These are phyloP conservation scores for Chitala chitala DNA, from an alignment of 2,113 vertebrate genomes.

Conservation along the genomic window DNA sequence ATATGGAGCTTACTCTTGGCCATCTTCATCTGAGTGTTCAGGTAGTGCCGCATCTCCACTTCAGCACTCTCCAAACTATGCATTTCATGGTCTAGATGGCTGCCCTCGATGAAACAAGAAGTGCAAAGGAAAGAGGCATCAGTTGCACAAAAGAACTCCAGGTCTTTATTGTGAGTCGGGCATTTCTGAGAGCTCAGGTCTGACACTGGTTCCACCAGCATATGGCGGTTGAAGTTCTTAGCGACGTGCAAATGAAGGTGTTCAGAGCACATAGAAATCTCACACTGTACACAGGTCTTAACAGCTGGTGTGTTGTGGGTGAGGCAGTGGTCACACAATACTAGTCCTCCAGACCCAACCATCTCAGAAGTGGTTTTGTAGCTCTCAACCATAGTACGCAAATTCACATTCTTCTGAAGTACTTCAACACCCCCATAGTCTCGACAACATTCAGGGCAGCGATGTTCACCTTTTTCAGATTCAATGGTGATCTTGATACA, in stretches of 20 bases:
- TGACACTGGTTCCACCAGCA: constrained; percentile 40
- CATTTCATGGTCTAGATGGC: constrained; percentile 55
- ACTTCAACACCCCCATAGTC: constrained; percentile 28
- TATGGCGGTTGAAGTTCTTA: constrained; percentile 45
- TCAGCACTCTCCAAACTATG: constrained; percentile 51
- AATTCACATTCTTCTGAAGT: constrained; percentile 61
- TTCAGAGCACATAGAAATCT: constrained; percentile 59
- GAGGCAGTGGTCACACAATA: constrained; percentile 64
- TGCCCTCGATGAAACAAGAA: constrained; percentile 42
- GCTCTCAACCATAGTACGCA: constrained; percentile 54
- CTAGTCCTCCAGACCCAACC: background rate
- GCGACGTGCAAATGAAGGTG: constrained; percentile 58
- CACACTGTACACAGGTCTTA: constrained; percentile 62
- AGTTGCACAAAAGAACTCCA: constrained; percentile 59
- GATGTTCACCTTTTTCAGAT: constrained; percentile 27
- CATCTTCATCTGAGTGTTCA: constrained; percentile 48
- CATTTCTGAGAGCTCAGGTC: constrained; percentile 40
- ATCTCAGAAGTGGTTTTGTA: constrained; percentile 23
- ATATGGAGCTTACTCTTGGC: constrained; percentile 48
- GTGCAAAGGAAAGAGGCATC: constrained; percentile 51
- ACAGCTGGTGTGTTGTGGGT: constrained; percentile 31
- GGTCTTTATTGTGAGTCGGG: constrained; percentile 36
- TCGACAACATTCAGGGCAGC: constrained; percentile 58
- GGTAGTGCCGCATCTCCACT: constrained; percentile 50
- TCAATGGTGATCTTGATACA: constrained; percentile 42